Conservation (phyloP, 2,888 invertebrate genomes). For the Drosophila monieri region DNA sequence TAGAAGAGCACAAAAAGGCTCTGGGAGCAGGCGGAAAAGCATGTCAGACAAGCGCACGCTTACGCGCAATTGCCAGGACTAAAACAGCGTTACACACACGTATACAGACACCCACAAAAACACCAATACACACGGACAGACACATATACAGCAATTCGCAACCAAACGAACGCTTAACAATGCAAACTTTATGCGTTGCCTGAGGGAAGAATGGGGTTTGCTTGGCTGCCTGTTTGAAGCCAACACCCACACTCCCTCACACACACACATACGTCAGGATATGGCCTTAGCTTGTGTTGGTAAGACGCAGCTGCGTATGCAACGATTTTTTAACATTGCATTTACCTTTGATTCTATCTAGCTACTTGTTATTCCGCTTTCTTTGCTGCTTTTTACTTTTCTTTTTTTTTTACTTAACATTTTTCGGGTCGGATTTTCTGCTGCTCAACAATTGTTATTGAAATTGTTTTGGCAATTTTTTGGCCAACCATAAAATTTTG, state of each 20-base stretch:
- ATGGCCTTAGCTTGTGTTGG: constrained; percentile 10
- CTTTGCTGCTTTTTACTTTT: constrained; percentile 1
- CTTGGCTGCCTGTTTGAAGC: constrained; percentile 38
- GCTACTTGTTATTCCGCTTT: constrained; percentile 42
- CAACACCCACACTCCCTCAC: constrained; percentile 9
- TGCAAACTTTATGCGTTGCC: constrained; percentile 75
- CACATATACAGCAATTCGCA: constrained; percentile 49
- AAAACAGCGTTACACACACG: constrained; percentile 44
- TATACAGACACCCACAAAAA: constrained; percentile 3
- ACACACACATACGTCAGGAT: constrained; percentile 27
- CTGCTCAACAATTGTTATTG: constrained; percentile 76
- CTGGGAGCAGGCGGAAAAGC: constrained; percentile 15
- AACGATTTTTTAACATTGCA: constrained; percentile 65
- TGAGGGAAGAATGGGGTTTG: background rate
- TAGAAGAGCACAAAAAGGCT: background rate
- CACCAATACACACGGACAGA: background rate
- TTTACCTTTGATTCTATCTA: constrained; percentile 75
- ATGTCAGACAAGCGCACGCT: constrained; percentile 46
- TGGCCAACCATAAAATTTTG: constrained; percentile 54
- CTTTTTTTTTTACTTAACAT: constrained; percentile 11
- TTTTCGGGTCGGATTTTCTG: constrained; percentile 32
- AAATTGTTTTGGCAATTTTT: constrained; percentile 76
- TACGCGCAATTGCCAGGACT: constrained; percentile 63
- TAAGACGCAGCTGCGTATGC: constrained; percentile 69
- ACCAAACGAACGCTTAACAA: constrained; percentile 73